These are phyloP conservation scores for Agapornis roseicollis DNA, from an alignment of 2,113 vertebrate genomes.

Conservation along the genomic window DNA sequence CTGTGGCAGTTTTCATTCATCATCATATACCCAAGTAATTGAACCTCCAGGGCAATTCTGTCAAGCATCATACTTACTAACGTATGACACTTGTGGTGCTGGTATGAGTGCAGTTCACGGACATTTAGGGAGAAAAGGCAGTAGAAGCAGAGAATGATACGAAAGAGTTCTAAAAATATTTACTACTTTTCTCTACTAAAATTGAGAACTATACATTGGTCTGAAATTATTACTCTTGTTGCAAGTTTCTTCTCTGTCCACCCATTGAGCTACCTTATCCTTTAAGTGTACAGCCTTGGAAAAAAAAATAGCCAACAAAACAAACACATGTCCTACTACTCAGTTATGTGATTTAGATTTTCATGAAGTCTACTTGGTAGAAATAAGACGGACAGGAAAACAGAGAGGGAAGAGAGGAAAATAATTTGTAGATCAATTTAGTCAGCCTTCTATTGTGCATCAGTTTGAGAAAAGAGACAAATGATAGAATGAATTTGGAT, in stretches of 20 bases:
- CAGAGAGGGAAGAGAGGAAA: neutral
- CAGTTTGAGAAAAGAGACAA: neutral
- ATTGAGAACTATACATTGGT: neutral
- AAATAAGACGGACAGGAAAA: neutral
- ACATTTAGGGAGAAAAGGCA: neutral
- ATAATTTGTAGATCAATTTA: neutral
- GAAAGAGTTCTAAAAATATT: neutral
- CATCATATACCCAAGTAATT: conserved; percentile 32
- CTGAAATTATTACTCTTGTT: neutral
- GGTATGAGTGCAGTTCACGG: neutral
- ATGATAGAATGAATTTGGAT: neutral
- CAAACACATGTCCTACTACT: neutral
- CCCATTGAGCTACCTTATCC: neutral
- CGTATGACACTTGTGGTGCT: neutral
- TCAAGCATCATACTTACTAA: neutral
- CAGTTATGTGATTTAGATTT: neutral
- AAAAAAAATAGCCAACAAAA: neutral
- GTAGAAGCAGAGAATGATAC: neutral
- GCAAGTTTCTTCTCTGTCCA: neutral
- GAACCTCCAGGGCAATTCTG: conserved; percentile 47
- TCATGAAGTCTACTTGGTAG: neutral
- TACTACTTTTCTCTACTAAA: neutral
- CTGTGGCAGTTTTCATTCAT: conserved; percentile 34
- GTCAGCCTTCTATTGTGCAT: neutral
- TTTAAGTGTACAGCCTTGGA: neutral